Evolutionary conservation across 2,888 invertebrate species (phyloP).

Genomic region (Ellobium chinense): DNA sequence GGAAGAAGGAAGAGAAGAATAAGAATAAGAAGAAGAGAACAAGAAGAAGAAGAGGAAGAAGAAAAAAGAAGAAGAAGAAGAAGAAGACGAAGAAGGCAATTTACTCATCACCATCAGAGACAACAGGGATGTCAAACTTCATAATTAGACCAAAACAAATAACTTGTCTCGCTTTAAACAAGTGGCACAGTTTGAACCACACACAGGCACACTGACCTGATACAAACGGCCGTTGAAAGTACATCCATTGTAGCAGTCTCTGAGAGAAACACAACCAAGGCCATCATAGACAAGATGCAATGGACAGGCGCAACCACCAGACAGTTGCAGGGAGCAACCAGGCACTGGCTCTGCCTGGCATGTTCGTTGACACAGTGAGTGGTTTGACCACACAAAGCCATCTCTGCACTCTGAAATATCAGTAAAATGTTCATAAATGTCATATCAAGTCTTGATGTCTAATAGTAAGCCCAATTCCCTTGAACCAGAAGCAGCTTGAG

Average conservation of each 20-base stretch:
- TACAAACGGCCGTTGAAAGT: constrained; percentile 14
- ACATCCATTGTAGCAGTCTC: constrained; percentile 19
- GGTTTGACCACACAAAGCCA: constrained; percentile 29
- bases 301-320: constrained; percentile 40
- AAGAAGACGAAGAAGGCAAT: no score
- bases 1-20: no score
- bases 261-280: constrained; percentile 15
- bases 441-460: no score
- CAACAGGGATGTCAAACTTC: not conserved
- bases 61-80: no score
- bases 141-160: no score
- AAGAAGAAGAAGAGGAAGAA: not conserved
- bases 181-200: not conserved
- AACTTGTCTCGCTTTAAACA: not conserved
- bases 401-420: constrained; percentile 29
- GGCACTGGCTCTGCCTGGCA: constrained; percentile 24
- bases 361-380: constrained; percentile 32
- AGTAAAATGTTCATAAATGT: no score
- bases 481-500: no score
- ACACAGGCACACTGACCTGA: constrained; percentile 2
- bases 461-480: no score
- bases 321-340: constrained; percentile 19
- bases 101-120: not conserved
- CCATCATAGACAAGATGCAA: constrained; percentile 11
- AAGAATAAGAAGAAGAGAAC: no score